phyloP scores from a whole-genome alignment of 2,797 vertebrate genomes.

The Pantherophis vulpinus region DNA sequence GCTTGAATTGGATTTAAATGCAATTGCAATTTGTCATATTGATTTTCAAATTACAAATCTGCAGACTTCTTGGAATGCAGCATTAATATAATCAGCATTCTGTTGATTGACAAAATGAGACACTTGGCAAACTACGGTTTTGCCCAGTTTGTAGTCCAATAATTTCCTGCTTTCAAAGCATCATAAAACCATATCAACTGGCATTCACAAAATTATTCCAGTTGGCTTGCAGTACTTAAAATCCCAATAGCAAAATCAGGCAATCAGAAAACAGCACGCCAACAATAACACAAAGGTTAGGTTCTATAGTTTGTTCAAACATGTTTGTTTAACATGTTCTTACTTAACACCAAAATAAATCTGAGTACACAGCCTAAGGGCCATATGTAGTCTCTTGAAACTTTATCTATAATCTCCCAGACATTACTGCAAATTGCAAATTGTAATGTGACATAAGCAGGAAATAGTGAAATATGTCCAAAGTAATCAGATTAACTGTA shows the following conservation, averaged over 20 bases:
- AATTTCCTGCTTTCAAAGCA: neutral
- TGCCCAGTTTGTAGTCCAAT: neutral
- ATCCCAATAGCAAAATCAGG: neutral
- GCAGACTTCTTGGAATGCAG: neutral
- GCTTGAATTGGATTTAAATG: neutral
- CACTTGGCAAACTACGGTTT: neutral
- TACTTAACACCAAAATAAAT: neutral
- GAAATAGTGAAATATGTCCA: neutral
- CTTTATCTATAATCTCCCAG: neutral
- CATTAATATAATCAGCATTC: neutral
- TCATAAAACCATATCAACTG: neutral
- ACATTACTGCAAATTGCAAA: neutral
- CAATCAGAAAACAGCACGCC: neutral
- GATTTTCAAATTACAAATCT: neutral
- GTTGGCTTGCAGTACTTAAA: neutral
- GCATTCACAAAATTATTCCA: neutral
- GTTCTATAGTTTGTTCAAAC: neutral
- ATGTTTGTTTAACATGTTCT: neutral
- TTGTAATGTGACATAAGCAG: neutral
- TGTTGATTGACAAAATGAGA: neutral
- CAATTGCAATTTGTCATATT: neutral
- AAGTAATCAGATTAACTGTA: neutral
- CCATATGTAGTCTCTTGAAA: neutral
- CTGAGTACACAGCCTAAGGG: neutral
- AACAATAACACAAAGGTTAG: neutral